Evolutionary conservation across 2,113 vertebrate genomes (phyloP), one percentile per base, ranked within the genome.

Genomic region (Galeopterus variegatus): DNA sequence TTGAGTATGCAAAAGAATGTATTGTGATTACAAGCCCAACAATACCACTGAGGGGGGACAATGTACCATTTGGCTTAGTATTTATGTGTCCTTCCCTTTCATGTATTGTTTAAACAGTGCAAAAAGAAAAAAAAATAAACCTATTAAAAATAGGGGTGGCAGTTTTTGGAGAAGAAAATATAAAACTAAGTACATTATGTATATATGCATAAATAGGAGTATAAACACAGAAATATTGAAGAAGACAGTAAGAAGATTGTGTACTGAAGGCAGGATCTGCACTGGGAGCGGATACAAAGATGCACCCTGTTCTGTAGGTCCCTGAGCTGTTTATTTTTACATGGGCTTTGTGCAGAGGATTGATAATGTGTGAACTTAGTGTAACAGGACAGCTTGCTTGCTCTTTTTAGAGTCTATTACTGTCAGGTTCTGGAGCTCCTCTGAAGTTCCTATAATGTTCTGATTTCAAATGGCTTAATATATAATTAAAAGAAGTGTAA

Each of bases 151-250:
- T 70, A 89, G 24, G 33, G 48, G 64, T 88, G 85, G 65, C 48
- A 88, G 41, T 8, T 85, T 97, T 65, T 75, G 65, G 64, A 92
- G 80, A 88, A 83, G 73, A 90, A 93, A 90, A 75, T 79, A 36
- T n/a, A 70, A 83, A 93, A 48, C 75, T 65, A 58, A 95, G 45
- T 84, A 50, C 28, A 56, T 76, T 72, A 48, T 65, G 52, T 60
- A 62, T 24, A 84, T 26, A 31, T 79, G 58, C 76, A 41, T 73
- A 88, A 73, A 85, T 23, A 84, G 28, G 24, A 28, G 41, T 48
- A 8, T 8, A 81, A 48, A 45, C 56, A 89, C 36, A 54, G 82
- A 81, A 60, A 10, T n/a, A 6, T 2, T 4, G 54, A 58, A 23
- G 10, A 89, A 93, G 60, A 26, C 23, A 93, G 23, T 19, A 45